Percentiles rank a stretch among this genome's conserved stretches.
These are phyloP conservation scores for Urocynchramus pylzowi DNA, from an alignment of 2,113 vertebrate genomes.

Conservation along the genomic window DNA sequence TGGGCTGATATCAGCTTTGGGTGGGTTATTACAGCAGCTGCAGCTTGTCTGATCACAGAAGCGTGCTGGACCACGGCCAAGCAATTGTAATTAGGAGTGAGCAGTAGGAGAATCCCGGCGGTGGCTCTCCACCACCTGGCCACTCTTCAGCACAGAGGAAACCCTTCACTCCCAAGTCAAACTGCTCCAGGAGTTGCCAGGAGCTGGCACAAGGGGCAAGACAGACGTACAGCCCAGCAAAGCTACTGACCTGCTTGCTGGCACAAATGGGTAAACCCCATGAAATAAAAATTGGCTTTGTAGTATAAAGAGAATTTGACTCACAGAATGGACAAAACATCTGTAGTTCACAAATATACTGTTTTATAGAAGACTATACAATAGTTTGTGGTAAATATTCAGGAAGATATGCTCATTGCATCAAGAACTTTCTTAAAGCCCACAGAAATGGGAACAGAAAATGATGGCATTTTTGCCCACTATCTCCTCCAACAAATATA, in stretches of 20 bases:
- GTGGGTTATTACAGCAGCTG: slow-evolving; percentile 43
- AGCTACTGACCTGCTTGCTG: not conserved
- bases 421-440: not conserved
- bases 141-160: not conserved
- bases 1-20: not conserved
- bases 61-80: not conserved
- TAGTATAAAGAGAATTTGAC: not conserved
- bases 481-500: not conserved
- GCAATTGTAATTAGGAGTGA: slow-evolving; percentile 28
- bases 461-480: not conserved
- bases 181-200: not conserved
- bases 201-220: not conserved
- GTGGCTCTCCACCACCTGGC: slow-evolving; percentile 31
- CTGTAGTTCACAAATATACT: not conserved
- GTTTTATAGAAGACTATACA: not conserved
- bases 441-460: not conserved
- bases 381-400: not conserved
- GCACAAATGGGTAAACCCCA: not conserved
- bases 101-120: not conserved
- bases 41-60: slow-evolving; percentile 35
- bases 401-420: not conserved
- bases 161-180: not conserved
- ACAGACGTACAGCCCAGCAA: not conserved
- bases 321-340: not conserved
- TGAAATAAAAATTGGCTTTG: not conserved